Base-by-base conservation (phyloP, 2,888 invertebrate species). In the Alviniconcha strummeri region DNA sequence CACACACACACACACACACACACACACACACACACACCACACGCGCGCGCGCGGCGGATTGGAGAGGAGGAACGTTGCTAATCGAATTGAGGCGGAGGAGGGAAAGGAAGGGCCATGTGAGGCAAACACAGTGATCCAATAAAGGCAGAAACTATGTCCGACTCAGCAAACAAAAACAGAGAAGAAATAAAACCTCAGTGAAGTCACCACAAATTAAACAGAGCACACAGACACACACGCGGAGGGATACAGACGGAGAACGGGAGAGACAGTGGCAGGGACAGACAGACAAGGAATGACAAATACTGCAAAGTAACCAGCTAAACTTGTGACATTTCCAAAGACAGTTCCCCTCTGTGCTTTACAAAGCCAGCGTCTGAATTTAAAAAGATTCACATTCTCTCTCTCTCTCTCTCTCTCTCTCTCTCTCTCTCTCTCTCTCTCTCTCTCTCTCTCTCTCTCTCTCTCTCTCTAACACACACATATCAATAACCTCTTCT, bases 401-500 rank as follows among this genome's bases (percentile, higher is more conserved):
- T 75, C 75, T 75, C 55, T 15, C 57, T 57, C 1, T n/a, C 57
- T 57, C 9, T n/a, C 54, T 75, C 75, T 75, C 75, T 75, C 55
- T 15, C 57, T 57, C 1, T n/a, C 57, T 57, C 9, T n/a, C 57
- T 57, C 8, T 19, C 19, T 57, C 19, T 76, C 76, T 76, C 19
- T 76, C 76, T 76, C 57, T 76, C 57, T 57, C 57, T n/a, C 57
- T 76, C 57, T 56, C 57, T 57, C 57, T 56, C 54, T 74, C 54
- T 56, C 57, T 76, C 76, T n/a, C n/a, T 76, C 57, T 76, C 76
- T 57, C 76, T 76, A 64, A 64, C 64, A 64, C 64, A 64, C 64
- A 64, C 64, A 64, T 15, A 64, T 36, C 36, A 36, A 36, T 36
- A 36, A 36, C 36, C 36, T 36, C 36, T 36, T n/a, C n/a, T n/a